A percentile compares a stretch with the other conserved stretches of the same genome.
Evolutionary conservation across 2,888 invertebrate species (phyloP).

Genomic region (Hypomecis punctinalis): DNA sequence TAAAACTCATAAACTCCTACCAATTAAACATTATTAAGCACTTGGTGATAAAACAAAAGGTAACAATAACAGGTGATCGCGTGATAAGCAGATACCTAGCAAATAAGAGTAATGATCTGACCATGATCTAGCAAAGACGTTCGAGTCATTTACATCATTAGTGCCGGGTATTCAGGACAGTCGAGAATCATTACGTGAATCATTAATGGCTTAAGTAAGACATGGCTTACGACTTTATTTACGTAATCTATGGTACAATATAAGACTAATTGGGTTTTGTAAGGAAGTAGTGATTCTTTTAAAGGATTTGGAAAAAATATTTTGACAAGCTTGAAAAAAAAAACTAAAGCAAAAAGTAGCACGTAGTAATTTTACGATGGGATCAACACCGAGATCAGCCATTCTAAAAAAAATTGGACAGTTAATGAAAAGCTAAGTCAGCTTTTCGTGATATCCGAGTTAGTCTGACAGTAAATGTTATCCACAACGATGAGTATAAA

Average conservation of each 20-base stretch:
- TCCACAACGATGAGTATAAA: no score
- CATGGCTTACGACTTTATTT: not conserved
- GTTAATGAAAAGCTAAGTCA: no score
- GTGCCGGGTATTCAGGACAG: conserved; percentile 21
- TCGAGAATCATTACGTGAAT: conserved; percentile 35
- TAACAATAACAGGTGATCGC: not conserved
- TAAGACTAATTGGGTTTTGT: not conserved
- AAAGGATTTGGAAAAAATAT: not conserved
- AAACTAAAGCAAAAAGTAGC: conserved; percentile 2
- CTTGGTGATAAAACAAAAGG: conserved; percentile 6
- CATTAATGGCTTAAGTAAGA: conserved; percentile 15
- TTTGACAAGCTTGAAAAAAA: not conserved
- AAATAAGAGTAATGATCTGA: conserved; percentile 16
- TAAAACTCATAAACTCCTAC: no score
- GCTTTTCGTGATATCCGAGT: no score
- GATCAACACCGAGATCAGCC: no score
- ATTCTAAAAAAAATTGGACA: no score
- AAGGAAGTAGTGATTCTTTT: no score
- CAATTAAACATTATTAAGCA: not conserved
- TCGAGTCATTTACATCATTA: conserved; percentile 30
- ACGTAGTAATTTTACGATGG: no score
- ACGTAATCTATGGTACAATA: not conserved
- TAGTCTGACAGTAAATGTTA: no score
- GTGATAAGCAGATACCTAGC: conserved; percentile 14
- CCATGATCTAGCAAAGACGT: conserved; percentile 16